Base-by-base conservation (phyloP, 2,113 vertebrate genomes). In the Corydoras maculifer region DNA sequence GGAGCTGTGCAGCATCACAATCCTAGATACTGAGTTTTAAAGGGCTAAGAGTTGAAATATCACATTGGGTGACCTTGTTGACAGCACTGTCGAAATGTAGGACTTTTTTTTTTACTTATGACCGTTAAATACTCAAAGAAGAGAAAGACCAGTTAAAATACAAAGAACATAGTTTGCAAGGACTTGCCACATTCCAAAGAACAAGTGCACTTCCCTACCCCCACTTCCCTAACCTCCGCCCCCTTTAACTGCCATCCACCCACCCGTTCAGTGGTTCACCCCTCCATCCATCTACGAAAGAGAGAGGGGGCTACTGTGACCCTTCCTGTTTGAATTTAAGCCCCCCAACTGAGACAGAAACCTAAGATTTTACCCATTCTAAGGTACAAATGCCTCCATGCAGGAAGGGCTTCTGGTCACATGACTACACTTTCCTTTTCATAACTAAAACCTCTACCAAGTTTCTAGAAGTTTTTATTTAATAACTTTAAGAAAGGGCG, bases 61-160 rank as follows among this genome's bases (percentile, higher is more conserved):
- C 62, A 48, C 35, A 7, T 32, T 48, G 51, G 3, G 35, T 65
- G 25, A 65, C 55, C 61, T 30, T 72, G 51, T 14, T 14, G 62
- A 53, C 31, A 59, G 69, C 82, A 82, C 84, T 86, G 82, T 82
- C 83, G 75, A 82, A 55, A 80, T 86, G 84, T 83, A 84, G 86
- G 54, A 15, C n/a, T 57, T 57, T 57, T 57, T 15, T 86, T 80
- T 80, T 82, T 87, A 86, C 86, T 86, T 82, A 80, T 79, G 83
- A 35, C 57, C 35, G 7, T 43, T 43, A 43, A 43, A 43, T 43
- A 43, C 35, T 43, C 7, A 43, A 43, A 43, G 35, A 2, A 43
- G 35, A 43, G 7, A 43, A 43, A 43, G 35, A 43, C 35, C 7
- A 5, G 35, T 43, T 43, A 4, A 43, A 43, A 43, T 43, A 43